Evolutionary conservation across 1,140 invertebrate species (phyloP), one percentile per base, ranked within the genome.

Genomic region (Leptopilina boulardi): DNA sequence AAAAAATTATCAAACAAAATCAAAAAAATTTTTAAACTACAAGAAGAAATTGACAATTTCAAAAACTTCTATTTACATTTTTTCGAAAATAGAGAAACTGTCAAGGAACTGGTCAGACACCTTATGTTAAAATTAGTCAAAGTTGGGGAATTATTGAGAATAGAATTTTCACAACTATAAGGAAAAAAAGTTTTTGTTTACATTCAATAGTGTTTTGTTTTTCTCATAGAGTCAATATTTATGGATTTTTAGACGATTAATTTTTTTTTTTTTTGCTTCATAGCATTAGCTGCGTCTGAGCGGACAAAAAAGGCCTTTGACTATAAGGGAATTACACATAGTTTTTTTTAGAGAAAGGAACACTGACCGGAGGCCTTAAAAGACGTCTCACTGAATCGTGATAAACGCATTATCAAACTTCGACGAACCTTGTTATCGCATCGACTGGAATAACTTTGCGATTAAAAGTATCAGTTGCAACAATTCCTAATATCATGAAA

Each of bases 391-490:
- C 47, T 51, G 47, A 18, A 51, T 51, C 47, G 47, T 51, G 47
- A 51, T 51, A 51, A 51, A 51, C 47, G 47, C 47, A 51, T 51
- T 51, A 51, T 51, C 47, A n/a, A 51, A 51, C 47, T 51, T n/a
- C 18, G 47, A 51, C 47, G 47, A 51, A 51, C 47, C 47, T 51
- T 51, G 47, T 51, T 51, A 51, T 51, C 47, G 47, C 47, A 51
- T 51, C 47, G 47, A 51, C 47, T 51, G 15, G 47, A 51, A 51
- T 51, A 51, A 51, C 47, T 51, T 51, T n/a, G n/a, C 47, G 47
- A 51, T 51, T 51, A 38, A 51, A 51, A 51, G n/a, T 51, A 51
- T 51, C 47, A 51, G 47, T 51, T 51, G 47, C 47, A n/a, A 18
- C 47, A 51, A 51, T 18, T 18, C 18, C 15, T 51, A 51, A n/a